Evolutionary conservation across 2,113 vertebrate species (phyloP).

Genomic region (Ellobius talpinus): DNA sequence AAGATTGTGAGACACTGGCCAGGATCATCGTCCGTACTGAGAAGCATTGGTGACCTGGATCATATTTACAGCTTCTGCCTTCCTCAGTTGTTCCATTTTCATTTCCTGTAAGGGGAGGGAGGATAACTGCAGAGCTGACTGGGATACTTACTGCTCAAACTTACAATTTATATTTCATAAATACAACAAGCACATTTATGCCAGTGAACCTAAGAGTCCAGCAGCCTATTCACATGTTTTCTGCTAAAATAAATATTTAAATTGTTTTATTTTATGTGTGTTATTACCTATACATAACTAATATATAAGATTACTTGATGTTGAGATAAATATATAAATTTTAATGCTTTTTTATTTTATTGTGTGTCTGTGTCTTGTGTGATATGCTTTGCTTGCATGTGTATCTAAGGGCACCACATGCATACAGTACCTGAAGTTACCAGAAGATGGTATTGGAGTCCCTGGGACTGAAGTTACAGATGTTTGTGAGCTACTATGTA

Average conservation of each 20-base stretch:
- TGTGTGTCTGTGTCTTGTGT: not conserved
- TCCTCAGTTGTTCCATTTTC: not conserved
- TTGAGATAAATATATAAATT: not conserved
- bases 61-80: not conserved
- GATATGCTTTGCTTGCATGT: not conserved
- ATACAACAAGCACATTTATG: not conserved
- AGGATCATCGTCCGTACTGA: not conserved
- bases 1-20: not conserved
- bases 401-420: not conserved
- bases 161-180: constrained; percentile 42
- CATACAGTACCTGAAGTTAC: too few relatives aligned
- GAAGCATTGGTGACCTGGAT: constrained; percentile 25
- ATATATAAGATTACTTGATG: not conserved
- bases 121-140: constrained; percentile 23
- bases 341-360: not conserved
- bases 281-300: not conserved
- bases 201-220: not conserved
- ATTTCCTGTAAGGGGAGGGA: constrained; percentile 50
- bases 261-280: not conserved
- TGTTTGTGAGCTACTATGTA: not conserved
- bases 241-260: constrained; percentile 23
- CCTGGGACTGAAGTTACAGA: not conserved
- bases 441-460: not conserved
- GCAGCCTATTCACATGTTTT: constrained; percentile 10
- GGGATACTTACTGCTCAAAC: not conserved